A percentile compares a stretch with the other conserved stretches of the same genome.
Evolutionary conservation across 1,140 invertebrate species (phyloP).

Genomic region (Oscheius sp.): DNA sequence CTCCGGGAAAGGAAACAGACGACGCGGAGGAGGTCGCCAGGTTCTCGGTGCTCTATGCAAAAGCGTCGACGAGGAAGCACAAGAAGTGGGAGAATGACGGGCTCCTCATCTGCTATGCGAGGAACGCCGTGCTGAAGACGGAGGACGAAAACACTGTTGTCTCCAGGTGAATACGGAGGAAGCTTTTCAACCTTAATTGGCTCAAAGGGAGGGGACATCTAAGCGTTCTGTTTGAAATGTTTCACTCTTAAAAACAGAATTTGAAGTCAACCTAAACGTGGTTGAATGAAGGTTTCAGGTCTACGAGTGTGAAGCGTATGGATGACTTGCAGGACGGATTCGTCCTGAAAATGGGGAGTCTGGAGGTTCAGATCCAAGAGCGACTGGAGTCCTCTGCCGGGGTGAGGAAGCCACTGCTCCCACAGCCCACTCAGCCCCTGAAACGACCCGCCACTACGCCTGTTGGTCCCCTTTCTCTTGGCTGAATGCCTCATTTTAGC

Average conservation of each 20-base stretch:
- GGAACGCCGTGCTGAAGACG: constrained; percentile 11
- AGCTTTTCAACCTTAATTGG: background rate
- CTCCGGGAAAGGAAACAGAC: no score
- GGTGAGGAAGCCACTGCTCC: no score
- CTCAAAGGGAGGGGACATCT: background rate
- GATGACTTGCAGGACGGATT: constrained; percentile 18
- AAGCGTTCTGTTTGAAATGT: background rate
- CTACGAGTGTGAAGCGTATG: constrained; percentile 11
- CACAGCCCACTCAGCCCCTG: no score
- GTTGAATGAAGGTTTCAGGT: constrained; percentile 15
- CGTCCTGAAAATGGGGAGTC: constrained; percentile 21
- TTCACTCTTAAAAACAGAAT: background rate
- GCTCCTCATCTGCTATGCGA: constrained; percentile 1
- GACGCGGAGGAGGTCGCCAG: constrained; percentile 27
- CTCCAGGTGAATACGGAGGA: no score
- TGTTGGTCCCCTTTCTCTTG: no score
- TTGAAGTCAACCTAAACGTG: background rate
- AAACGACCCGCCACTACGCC: no score
- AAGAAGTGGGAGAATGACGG: constrained; percentile 39
- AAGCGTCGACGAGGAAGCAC: constrained; percentile 26
- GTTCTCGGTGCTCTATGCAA: constrained; percentile 24
- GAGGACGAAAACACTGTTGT: constrained; percentile 13
- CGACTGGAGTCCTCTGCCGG: no score
- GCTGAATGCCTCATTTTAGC: no score
- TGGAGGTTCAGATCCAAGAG: constrained; percentile 27